Evolutionary conservation across 2,113 vertebrate genomes (phyloP).

Genomic region (Platichthys flesus): DNA sequence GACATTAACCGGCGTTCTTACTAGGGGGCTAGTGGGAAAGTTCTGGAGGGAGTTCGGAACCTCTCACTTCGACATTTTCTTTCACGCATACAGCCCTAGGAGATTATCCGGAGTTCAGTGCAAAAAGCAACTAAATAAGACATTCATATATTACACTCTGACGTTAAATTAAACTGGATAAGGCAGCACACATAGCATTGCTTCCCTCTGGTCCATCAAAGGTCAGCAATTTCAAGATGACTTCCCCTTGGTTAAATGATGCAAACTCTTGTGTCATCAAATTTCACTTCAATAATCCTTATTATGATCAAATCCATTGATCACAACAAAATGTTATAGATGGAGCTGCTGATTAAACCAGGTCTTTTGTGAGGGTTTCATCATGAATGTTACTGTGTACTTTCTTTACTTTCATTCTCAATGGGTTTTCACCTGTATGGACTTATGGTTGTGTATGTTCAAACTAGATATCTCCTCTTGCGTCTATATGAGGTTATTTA

Average conservation of each 20-base stretch:
- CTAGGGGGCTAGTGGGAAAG: too few species aligned
- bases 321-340: too few species aligned
- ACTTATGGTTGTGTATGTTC: background rate
- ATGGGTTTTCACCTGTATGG: background rate
- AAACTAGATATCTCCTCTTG: background rate
- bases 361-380: background rate
- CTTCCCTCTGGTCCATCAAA: background rate
- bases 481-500: background rate
- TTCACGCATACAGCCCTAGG: too few species aligned
- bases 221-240: background rate
- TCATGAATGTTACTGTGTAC: slow-evolving; percentile 1
- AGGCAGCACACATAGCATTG: background rate
- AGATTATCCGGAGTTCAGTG: too few species aligned
- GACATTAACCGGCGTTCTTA: too few species aligned
- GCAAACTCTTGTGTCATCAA: too few species aligned
- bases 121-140: too few species aligned
- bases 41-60: too few species aligned
- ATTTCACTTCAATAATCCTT: too few species aligned
- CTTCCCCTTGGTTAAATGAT: background rate
- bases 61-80: too few species aligned
- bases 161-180: background rate
- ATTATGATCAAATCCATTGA: slow-evolving; percentile 4
- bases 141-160: background rate
- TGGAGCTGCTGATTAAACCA: too few species aligned
- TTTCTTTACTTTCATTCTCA: background rate